Evolutionary conservation across 2,797 vertebrate species (phyloP).

Genomic region (Sebastolobus altivelis): DNA sequence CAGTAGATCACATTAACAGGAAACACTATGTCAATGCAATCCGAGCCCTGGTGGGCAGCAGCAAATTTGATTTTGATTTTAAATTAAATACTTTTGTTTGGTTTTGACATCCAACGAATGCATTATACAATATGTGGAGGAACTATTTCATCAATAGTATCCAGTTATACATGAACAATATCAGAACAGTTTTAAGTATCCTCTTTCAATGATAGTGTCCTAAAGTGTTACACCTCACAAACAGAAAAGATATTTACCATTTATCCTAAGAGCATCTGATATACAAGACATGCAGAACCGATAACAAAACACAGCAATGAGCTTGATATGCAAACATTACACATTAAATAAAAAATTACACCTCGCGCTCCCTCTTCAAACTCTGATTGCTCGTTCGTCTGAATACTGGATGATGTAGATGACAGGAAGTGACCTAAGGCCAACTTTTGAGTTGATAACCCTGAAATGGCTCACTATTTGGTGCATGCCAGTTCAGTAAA

Average conservation of each 20-base stretch:
- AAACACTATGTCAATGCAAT: conserved; percentile 20
- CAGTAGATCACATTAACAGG: conserved; percentile 27
- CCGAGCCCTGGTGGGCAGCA: conserved; percentile 15
- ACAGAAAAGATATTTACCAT: not conserved
- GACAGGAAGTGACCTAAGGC: conserved; percentile 32
- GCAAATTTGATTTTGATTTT: conserved; percentile 16
- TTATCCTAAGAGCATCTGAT: conserved; percentile 7
- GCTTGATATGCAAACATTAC: conserved; percentile 8
- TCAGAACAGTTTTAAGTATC: conserved; percentile 2
- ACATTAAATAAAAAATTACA: not conserved
- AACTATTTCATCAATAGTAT: not conserved
- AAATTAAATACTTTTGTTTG: conserved; percentile 13
- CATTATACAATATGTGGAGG: conserved; percentile 3
- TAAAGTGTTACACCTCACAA: conserved; percentile 28
- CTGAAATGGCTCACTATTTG: conserved; percentile 42
- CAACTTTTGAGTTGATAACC: conserved; percentile 27
- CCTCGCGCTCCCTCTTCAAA: not conserved
- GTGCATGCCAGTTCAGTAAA: conserved; percentile 21
- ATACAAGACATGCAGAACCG: conserved; percentile 7
- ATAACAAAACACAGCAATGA: conserved; percentile 28
- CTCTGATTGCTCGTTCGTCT: not conserved
- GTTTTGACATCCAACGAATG: conserved; percentile 13
- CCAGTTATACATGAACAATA: conserved; percentile 19
- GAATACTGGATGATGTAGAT: not conserved
- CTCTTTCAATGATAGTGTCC: not conserved